phyloP scores from a whole-genome alignment of 2,888 invertebrate species.

The Phalera bucephala region DNA sequence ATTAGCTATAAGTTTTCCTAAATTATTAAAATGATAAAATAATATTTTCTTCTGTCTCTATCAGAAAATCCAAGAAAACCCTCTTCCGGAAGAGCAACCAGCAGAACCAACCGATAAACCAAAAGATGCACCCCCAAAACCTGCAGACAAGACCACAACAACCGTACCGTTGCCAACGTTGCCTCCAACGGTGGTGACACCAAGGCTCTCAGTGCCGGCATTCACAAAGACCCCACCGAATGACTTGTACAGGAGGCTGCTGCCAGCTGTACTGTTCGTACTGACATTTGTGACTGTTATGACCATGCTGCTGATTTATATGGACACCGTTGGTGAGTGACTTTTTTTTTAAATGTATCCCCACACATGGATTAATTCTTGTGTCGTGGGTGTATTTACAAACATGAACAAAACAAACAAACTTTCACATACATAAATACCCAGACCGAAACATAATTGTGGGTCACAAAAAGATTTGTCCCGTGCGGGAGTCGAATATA shows the following conservation, averaged over 20 bases:
- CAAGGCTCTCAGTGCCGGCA: slow-evolving; percentile 47
- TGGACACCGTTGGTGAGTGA: slow-evolving; percentile 89
- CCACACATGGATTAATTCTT: too few species aligned
- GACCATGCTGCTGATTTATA: slow-evolving; percentile 90
- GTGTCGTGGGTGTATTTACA: too few species aligned
- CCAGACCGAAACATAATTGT: too few species aligned
- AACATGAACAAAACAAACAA: too few species aligned
- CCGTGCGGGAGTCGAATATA: too few species aligned
- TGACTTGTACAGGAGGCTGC: slow-evolving; percentile 74
- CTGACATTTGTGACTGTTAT: slow-evolving; percentile 91
- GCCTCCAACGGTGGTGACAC: slow-evolving; percentile 26
- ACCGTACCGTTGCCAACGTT: slow-evolving; percentile 31
- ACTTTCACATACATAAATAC: neutral
- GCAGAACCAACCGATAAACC: slow-evolving; percentile 35
- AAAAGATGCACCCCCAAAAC: slow-evolving; percentile 37
- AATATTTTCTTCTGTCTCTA: slow-evolving; percentile 4
- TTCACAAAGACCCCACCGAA: slow-evolving; percentile 69
- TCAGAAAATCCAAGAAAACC: slow-evolving; percentile 64
- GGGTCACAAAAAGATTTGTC: too few species aligned
- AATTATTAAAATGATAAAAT: too few species aligned
- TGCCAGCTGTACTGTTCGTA: slow-evolving; percentile 88
- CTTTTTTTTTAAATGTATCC: slow-evolving; percentile 1
- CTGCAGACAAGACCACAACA: slow-evolving; percentile 28
- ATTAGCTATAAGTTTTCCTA: too few species aligned
- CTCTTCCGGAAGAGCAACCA: slow-evolving; percentile 35